Evolutionary conservation across 2,797 vertebrate genomes (phyloP), one percentile per base, ranked within the genome.

Genomic region (Enteromius viviparus): DNA sequence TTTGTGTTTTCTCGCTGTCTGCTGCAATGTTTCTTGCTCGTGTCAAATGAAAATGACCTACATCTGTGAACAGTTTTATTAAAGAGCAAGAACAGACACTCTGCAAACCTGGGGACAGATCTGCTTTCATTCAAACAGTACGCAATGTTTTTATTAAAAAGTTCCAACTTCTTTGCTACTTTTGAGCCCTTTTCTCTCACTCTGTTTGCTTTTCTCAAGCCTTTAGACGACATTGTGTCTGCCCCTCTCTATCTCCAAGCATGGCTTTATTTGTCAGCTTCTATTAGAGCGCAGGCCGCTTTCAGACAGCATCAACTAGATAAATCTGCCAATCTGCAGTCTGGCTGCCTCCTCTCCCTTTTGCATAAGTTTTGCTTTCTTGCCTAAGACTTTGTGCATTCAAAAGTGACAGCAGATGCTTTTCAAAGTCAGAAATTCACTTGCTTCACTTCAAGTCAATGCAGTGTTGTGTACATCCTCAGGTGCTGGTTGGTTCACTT

Each of bases 201-300:
- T 78, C 78, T 89, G 84, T 90, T 90, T 90, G 88, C 81, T 83
- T 90, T 90, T 89, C 90, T 87, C 87, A 89, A 76, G 89, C 79
- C 51, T 87, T 62, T 85, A 23, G 76, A 80, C 26, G 78, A 79
- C 72, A 62, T n/a, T 32, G 26, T 49, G 74, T 64, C 74, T 53
- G 47, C 8, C 62, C 49, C 70, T 68, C 26, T 71, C 74, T 29
- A 32, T 77, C 71, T 68, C 51, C 21, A 10, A 66, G 75, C 82
- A 23, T n/a, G n/a, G 68, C 49, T 78, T 32, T 89, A 64, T 87
- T 87, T 87, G 69, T 76, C 51, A 37, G 29, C 62, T 12, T 79
- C 70, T 47, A 51, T 83, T 81, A 76, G 68, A 60, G 81, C 7
- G n/a, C 37, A 32, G 60, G 9, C 68, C 45, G 11, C 47, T 72